Evolutionary conservation across 2,113 vertebrate species (phyloP).

Genomic region (Polyodon spathula): DNA sequence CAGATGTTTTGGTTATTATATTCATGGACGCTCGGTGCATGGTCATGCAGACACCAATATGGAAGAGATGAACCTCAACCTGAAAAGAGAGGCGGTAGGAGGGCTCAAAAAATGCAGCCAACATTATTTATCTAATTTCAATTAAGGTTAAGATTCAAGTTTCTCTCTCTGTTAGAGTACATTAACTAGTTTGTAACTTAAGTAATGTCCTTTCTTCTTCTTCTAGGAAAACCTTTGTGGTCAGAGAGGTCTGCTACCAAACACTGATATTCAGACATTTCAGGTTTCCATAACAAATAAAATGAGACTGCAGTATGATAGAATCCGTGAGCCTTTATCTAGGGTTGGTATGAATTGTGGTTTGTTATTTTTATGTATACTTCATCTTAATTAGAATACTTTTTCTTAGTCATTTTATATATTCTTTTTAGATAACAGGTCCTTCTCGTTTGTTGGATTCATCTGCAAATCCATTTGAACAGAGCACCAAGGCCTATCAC

Average conservation of each 20-base stretch:
- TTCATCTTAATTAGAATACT: background rate
- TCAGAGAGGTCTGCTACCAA: conserved; percentile 86
- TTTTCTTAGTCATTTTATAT: background rate
- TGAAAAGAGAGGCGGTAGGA: conserved; percentile 70
- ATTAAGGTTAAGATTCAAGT: no score
- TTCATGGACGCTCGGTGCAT: conserved; percentile 70
- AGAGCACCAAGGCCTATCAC: conserved; percentile 78
- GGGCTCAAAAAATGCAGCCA: background rate
- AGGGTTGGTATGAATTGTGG: conserved; percentile 54
- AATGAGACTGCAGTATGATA: conserved; percentile 74
- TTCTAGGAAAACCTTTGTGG: conserved; percentile 86
- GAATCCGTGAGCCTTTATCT: conserved; percentile 75
- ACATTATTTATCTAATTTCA: background rate
- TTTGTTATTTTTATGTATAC: no score
- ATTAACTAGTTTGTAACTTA: background rate
- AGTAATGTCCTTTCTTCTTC: conserved; percentile 15
- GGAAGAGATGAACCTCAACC: conserved; percentile 70
- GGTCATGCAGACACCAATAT: conserved; percentile 70
- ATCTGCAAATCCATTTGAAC: conserved; percentile 63
- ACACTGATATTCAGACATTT: conserved; percentile 89
- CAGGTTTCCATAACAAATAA: conserved; percentile 77
- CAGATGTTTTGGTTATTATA: conserved; percentile 68
- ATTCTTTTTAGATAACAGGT: conserved; percentile 61
- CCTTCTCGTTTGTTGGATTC: conserved; percentile 70
- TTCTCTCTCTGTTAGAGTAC: no score